Evolutionary conservation across 2,797 vertebrate species (phyloP), one percentile per base, ranked within the genome.

Genomic region (Anomalospiza imberbis): DNA sequence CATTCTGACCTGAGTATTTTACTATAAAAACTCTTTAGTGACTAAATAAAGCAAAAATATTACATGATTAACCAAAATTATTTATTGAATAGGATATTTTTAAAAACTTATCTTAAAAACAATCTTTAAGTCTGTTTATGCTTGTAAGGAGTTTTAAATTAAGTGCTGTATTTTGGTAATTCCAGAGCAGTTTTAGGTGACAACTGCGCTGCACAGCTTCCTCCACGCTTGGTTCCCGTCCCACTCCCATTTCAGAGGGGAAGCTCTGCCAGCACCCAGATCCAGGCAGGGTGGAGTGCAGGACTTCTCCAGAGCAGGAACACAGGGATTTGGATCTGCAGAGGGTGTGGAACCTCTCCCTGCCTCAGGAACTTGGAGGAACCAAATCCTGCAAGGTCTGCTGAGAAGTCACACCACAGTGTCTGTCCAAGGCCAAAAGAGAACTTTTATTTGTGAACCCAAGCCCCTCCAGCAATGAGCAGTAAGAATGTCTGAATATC

Each of bases 271-370:
- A 38, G 57, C 12, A 17, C 36, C 40, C 32, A 44, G 31, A 38
- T 2, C 13, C 16, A 45, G 79, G 42, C 40, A 7, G 0, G 4
- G 1, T 1, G 17, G 26, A 16, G 26, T 1, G 18, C 2, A 7
- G 58, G 32, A n/a, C 9, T 8, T 5, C 26, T 34, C 20, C 58
- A 0, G 34, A 60, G 42, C 1, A n/a, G 42, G 2, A 48, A 3
- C 0, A 0, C 9, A 7, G 21, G 51, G 29, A 17, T 18, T 19
- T 4, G 10, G 17, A 10, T 7, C 21, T 3, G 6, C 73, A 24
- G 6, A 1, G 15, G 13, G 1, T 13, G 13, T 5, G 55, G 38
- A 68, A 42, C 17, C 54, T n/a, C 40, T 10, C 36, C 18, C 44
- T 18, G 17, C 42, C 25, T 5, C 6, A 4, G 68, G 15, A 68